A percentile compares a stretch with the other conserved stretches of the same genome.
These are phyloP conservation scores for Anas acuta DNA, from an alignment of 2,797 vertebrate species.

Conservation along the genomic window DNA sequence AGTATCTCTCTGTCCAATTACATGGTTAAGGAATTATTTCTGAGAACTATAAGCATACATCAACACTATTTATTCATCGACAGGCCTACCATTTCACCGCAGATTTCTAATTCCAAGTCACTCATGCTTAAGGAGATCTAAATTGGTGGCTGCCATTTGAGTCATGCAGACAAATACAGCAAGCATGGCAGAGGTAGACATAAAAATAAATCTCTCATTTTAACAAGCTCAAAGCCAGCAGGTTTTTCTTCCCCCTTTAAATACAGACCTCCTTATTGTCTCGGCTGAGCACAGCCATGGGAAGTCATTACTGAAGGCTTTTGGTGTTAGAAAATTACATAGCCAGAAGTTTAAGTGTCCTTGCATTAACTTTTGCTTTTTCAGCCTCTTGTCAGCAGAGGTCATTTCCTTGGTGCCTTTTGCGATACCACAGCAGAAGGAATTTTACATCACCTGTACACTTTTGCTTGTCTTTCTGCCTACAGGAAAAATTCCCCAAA, in stretches of 20 bases:
- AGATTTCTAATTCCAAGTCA: conserved; percentile 3
- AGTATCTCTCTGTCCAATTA: neutral
- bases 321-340: neutral
- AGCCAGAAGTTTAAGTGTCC: neutral
- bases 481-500: neutral
- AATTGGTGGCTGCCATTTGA: neutral
- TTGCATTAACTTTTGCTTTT: neutral
- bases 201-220: conserved; percentile 48
- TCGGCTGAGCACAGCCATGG: neutral
- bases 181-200: neutral
- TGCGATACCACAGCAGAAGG: neutral
- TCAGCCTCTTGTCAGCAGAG: neutral
- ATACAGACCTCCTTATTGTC: neutral
- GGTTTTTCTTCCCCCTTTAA: neutral
- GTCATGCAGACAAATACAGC: conserved; percentile 18
- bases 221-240: conserved; percentile 15
- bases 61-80: neutral
- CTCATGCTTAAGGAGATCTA: neutral
- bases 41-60: neutral
- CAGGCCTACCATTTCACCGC: neutral
- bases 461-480: neutral
- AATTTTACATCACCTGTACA: neutral
- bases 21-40: neutral
- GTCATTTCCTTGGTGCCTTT: neutral
- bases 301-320: neutral